phyloP scores from a whole-genome alignment of 2,888 invertebrate species.

The Apoda limacodes region DNA sequence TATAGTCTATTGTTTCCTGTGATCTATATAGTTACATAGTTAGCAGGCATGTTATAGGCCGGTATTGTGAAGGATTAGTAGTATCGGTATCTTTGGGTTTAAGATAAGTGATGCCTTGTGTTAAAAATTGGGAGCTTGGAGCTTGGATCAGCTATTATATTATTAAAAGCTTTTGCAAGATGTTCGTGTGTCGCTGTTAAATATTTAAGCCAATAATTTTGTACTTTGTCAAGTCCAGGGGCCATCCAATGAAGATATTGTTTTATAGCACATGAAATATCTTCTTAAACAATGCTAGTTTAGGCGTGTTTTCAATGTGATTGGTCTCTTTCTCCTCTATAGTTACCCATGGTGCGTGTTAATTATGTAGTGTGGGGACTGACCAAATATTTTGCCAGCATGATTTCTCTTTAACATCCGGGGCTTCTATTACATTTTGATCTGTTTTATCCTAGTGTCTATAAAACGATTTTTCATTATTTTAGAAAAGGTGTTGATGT shows the following conservation, averaged over 20 bases:
- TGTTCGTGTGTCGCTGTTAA: slow-evolving; percentile 6
- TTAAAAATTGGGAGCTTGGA: slow-evolving; percentile 7
- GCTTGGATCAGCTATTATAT: slow-evolving; percentile 5
- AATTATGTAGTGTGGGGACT: too few relatives aligned
- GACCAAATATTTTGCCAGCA: slow-evolving; percentile 7
- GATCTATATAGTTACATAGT: slow-evolving; percentile 3
- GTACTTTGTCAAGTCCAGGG: slow-evolving; percentile 11
- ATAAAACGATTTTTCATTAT: too few relatives aligned
- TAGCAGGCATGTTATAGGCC: slow-evolving; percentile 4
- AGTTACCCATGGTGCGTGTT: slow-evolving; percentile 2
- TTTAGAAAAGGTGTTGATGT: slow-evolving; percentile 1
- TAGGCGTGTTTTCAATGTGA: slow-evolving; percentile 1
- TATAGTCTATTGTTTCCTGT: slow-evolving; percentile 14
- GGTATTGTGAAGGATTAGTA: too few relatives aligned
- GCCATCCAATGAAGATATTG: slow-evolving; percentile 11
- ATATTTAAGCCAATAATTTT: slow-evolving; percentile 11
- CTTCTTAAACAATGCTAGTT: slow-evolving; percentile 3
- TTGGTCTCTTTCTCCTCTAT: slow-evolving; percentile 1
- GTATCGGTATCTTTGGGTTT: slow-evolving; percentile 6
- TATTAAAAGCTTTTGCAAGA: slow-evolving; percentile 2
- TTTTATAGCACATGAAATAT: slow-evolving; percentile 2
- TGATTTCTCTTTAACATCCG: neutral
- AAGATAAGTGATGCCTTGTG: slow-evolving; percentile 8
- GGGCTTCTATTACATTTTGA: slow-evolving; percentile 1
- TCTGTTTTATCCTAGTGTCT: too few relatives aligned